Base-by-base conservation (phyloP, 2,797 vertebrate genomes). In the Microcaecilia unicolor region DNA sequence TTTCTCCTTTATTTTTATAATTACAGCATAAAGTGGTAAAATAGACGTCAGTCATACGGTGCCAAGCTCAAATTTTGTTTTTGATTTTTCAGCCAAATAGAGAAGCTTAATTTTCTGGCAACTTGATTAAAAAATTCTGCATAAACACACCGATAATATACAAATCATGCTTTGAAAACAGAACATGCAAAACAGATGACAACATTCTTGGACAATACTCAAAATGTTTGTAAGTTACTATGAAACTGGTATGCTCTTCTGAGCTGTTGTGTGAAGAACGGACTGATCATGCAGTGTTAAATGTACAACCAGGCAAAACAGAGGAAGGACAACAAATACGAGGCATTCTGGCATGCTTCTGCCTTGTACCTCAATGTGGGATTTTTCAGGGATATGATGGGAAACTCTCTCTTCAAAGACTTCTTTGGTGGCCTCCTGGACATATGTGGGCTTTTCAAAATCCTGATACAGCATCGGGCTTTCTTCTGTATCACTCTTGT, bases 401-500 rank as follows among this genome's bases (percentile, higher is more conserved):
- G 68, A 53, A 34, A 50, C 55, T 41, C 63, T 71, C 20, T 75
- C 73, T 1, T n/a, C n/a, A n/a, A 48, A 57, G 37, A 55, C 30
- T 13, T 61, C 66, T 53, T 67, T 74, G 4, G 18, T 16, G 25
- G 45, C 60, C 41, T 80, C 76, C 31, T 60, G 56, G 39, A 54
- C 27, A 1, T 64, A 30, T 44, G 32, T 44, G 34, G 49, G 49
- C 52, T 70, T 76, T 47, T 49, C 61, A 58, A 62, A 34, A n/a
- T 73, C 87, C 37, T 70, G 71, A 27, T 84, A 74, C 46, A 86
- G 86, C 72, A 85, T 79, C 12, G 86, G 77, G 4, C 63, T 77
- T 48, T 82, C 86, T 60, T 91, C 89, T 1, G 71, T 89, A 73
- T 96, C 79, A 0, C 72, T 74, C 42, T 79, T 91, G 45, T 93